A percentile compares a stretch with the other conserved stretches of the same genome.
Conservation (phyloP, 1,140 invertebrate genomes). For the Neuroterus valhalla region DNA sequence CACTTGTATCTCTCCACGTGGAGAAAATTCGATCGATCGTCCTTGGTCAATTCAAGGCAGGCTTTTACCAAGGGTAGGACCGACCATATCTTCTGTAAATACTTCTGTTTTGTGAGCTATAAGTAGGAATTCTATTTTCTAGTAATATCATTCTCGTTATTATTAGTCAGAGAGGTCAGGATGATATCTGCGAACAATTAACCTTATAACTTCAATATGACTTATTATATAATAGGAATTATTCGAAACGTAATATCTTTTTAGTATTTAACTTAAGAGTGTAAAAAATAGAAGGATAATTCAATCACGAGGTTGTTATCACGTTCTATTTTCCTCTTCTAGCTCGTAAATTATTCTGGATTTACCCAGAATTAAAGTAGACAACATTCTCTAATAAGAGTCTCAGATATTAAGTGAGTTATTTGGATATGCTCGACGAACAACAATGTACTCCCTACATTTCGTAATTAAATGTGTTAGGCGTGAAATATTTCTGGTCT, state of each 20-base stretch:
- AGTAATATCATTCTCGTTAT: too few relatives aligned
- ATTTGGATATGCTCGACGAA: conserved; percentile 65
- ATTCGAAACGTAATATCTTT: too few relatives aligned
- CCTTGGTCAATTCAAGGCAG: conserved; percentile 59
- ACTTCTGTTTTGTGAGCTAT: too few relatives aligned
- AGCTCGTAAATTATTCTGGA: conserved; percentile 47
- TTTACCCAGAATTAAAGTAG: conserved; percentile 62
- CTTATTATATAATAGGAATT: too few relatives aligned
- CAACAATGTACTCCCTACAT: conserved; percentile 64
- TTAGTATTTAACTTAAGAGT: too few relatives aligned
- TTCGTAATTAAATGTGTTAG: conserved; percentile 68
- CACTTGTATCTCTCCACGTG: conserved; percentile 38
- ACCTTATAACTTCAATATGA: too few relatives aligned
- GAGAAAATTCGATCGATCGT: conserved; percentile 53
- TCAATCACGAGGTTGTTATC: not conserved
- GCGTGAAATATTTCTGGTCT: conserved; percentile 59
- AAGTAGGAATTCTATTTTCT: too few relatives aligned
- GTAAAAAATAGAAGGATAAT: too few relatives aligned
- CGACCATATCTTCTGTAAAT: too few relatives aligned
- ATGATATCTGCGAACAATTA: too few relatives aligned
- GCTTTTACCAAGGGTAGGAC: conserved; percentile 28
- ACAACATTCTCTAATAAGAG: conserved; percentile 68
- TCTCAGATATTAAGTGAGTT: conserved; percentile 66
- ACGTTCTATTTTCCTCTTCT: conserved; percentile 2
- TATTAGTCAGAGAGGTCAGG: too few relatives aligned